Evolutionary conservation across 35 echinoderm and acorn worm species (phyloP).

Genomic region (Diadema setosum): DNA sequence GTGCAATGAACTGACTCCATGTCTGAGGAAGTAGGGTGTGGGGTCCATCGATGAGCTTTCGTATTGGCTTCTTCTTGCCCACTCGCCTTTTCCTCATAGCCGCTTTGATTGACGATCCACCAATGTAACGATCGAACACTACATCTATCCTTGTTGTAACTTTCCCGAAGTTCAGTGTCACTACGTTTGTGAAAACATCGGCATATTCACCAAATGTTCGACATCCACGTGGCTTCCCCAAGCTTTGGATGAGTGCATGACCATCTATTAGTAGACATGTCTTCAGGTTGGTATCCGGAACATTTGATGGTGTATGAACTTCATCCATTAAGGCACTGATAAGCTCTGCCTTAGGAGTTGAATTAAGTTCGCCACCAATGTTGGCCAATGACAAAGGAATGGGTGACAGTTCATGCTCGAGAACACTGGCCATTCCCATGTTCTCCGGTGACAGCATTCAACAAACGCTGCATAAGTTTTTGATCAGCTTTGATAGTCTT

Average conservation of each 20-base stretch:
- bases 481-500: not conserved
- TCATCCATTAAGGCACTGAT: too few relatives aligned
- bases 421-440: not conserved
- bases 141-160: not conserved
- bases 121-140: conserved; percentile 8
- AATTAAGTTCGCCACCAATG: too few relatives aligned
- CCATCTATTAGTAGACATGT: too few relatives aligned
- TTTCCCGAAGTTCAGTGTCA: not conserved
- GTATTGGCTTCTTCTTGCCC: conserved; percentile 15
- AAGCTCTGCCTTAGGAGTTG: too few relatives aligned
- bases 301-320: too few relatives aligned
- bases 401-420: not conserved
- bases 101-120: not conserved
- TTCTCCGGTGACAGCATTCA: not conserved
- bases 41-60: conserved; percentile 7
- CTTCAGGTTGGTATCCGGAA: too few relatives aligned
- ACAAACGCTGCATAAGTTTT: not conserved
- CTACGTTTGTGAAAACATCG: not conserved
- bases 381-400: too few relatives aligned
- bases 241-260: too few relatives aligned
- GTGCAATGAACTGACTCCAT: not conserved
- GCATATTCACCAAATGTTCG: conserved; percentile 8
- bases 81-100: not conserved
- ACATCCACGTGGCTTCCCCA: too few relatives aligned
- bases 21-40: not conserved